Evolutionary conservation across 1,140 invertebrate genomes (phyloP), one percentile per base, ranked within the genome.

Genomic region (Dolichoris vasculosae): DNA sequence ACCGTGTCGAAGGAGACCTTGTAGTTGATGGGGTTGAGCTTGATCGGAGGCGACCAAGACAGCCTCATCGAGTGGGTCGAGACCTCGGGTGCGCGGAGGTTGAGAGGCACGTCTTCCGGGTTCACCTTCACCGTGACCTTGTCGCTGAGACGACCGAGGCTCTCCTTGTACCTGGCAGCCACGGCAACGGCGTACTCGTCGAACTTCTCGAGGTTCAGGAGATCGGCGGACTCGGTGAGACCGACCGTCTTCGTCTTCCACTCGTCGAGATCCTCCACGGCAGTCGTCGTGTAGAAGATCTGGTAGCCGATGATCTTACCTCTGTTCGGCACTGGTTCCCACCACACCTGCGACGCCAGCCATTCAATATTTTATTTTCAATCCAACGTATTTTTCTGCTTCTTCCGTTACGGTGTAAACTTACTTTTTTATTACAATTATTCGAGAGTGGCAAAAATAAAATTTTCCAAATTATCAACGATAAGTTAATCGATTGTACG

Each of bases 171-270:
- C 85, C 96, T 95, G 0, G 97, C 97, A 46, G 97, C 97, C 0
- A 99, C 97, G 4, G 97, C 96, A 79, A 99, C 96, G 8, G 98
- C 97, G 92, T 99, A 99, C 87, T 97, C 96, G 4, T 97, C 96
- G 90, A 97, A 97, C 88, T 97, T 97, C 89, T 99, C 98, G 43
- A 99, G 94, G 91, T 97, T 98, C 1, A 97, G 96, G 48, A 99
- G 94, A 90, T 99, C 98, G 1, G 97, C 97, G 0, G 97, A 98
- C 90, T 97, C 97, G 0, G 98, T 98, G 3, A 98, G 92, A 17
- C 96, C 95, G 26, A 98, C 97, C 11, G 94, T 95, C 91, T 97
- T 97, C 38, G 96, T 96, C 88, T 96, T 96, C 98, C 98, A 98
- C 88, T 97, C 96, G 90, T 98, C 97, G 76, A 98, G 93, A 94